Evolutionary conservation across 2,888 invertebrate species (phyloP).

Genomic region (Cyaniris semiargus): DNA sequence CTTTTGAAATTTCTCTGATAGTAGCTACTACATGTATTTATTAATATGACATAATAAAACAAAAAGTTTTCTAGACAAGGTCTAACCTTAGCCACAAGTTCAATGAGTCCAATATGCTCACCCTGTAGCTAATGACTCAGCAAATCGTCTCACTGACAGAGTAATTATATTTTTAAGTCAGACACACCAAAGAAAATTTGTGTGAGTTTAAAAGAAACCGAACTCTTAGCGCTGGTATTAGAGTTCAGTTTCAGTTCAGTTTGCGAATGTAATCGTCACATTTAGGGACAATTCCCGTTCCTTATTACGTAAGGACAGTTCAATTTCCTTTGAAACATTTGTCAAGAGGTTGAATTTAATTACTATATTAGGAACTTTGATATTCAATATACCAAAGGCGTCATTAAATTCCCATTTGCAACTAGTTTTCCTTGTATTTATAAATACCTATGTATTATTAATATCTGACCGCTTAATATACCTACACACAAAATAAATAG

Average conservation of each 20-base stretch:
- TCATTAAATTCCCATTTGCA: background rate
- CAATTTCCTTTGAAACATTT: background rate
- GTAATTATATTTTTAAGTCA: conserved; percentile 12
- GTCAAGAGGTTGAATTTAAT: background rate
- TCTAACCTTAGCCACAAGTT: background rate
- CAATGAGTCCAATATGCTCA: background rate
- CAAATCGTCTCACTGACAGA: background rate
- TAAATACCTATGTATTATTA: background rate
- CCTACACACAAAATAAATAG: no score
- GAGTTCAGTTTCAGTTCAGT: background rate
- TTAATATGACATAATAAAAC: background rate
- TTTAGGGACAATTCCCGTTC: background rate
- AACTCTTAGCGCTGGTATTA: background rate
- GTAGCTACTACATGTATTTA: no score
- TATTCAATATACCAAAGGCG: background rate
- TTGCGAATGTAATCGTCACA: background rate
- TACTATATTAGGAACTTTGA: background rate
- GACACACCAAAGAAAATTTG: background rate
- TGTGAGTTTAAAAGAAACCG: background rate
- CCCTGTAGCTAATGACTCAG: background rate
- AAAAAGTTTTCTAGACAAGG: background rate
- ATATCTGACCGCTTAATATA: background rate
- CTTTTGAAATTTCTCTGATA: no score
- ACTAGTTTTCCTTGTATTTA: background rate
- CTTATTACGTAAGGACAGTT: background rate